Percentiles rank a stretch among this genome's conserved stretches.
phyloP scores from a whole-genome alignment of 2,113 vertebrate species.

The Ciconia maguari region DNA sequence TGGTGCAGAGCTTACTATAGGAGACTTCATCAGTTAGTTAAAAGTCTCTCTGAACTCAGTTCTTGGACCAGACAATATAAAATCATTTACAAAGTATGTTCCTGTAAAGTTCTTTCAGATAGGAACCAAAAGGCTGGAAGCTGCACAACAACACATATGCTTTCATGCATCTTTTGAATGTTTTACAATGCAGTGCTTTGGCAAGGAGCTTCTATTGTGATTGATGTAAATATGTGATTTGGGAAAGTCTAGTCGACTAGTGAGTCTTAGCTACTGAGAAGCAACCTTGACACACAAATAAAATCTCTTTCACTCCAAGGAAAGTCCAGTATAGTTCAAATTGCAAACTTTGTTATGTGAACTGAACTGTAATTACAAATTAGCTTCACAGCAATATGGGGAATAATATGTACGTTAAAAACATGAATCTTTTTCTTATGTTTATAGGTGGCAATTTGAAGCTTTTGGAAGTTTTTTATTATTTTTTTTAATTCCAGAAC shows the following conservation, averaged over 20 bases:
- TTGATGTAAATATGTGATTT: neutral
- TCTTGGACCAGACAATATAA: neutral
- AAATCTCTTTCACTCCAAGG: neutral
- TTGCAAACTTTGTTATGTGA: neutral
- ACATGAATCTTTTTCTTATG: neutral
- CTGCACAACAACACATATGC: neutral
- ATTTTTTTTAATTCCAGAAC: neutral
- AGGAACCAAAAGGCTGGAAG: neutral
- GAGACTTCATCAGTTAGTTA: neutral
- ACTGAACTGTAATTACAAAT: neutral
- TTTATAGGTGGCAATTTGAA: neutral
- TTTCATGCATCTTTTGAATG: neutral
- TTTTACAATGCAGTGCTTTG: neutral
- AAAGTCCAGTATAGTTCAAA: neutral
- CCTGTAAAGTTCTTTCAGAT: neutral
- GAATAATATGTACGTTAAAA: neutral
- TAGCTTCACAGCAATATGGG: neutral
- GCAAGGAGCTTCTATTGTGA: neutral
- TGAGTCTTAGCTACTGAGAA: neutral
- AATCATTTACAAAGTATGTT: neutral
- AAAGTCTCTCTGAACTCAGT: neutral
- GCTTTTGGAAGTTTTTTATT: neutral
- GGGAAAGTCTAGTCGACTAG: neutral
- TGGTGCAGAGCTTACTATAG: neutral
- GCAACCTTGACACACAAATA: neutral